phyloP scores from a whole-genome alignment of 2,113 vertebrate species.

The Shinisaurus crocodilurus region DNA sequence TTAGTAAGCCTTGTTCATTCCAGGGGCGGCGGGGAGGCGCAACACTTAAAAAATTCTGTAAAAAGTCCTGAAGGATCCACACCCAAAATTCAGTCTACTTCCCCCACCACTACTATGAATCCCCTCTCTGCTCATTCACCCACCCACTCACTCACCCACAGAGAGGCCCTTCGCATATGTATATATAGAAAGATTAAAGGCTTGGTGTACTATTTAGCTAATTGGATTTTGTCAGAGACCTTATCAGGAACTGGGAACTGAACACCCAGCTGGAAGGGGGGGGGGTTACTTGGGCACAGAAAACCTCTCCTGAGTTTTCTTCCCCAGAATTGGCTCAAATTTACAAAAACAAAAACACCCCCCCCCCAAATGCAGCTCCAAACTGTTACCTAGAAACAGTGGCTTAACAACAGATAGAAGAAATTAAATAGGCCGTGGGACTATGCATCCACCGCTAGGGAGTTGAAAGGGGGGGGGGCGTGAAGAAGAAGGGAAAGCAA shows the following conservation, averaged over 20 bases:
- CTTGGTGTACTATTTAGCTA: constrained; percentile 36
- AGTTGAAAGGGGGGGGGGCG: background rate
- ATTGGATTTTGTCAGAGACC: constrained; percentile 59
- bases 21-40: background rate
- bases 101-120: background rate
- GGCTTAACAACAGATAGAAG: background rate
- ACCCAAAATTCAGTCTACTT: background rate
- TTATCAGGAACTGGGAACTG: constrained; percentile 38
- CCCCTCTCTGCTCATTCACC: background rate
- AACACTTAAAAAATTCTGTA: background rate
- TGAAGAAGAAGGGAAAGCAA: background rate
- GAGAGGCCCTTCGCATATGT: constrained; percentile 17
- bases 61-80: background rate
- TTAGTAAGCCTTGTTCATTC: background rate
- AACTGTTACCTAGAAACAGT: constrained; percentile 3
- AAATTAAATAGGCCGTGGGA: constrained; percentile 32
- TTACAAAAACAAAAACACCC: background rate
- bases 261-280: constrained; percentile 30
- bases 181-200: constrained; percentile 29
- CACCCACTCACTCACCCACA: background rate
- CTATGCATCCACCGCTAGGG: background rate
- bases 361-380: background rate
- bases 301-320: background rate
- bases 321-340: background rate
- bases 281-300: background rate